Evolutionary conservation across 1,140 invertebrate species (phyloP), one percentile per base, ranked within the genome.

Genomic region (Aphidius gifuensis): DNA sequence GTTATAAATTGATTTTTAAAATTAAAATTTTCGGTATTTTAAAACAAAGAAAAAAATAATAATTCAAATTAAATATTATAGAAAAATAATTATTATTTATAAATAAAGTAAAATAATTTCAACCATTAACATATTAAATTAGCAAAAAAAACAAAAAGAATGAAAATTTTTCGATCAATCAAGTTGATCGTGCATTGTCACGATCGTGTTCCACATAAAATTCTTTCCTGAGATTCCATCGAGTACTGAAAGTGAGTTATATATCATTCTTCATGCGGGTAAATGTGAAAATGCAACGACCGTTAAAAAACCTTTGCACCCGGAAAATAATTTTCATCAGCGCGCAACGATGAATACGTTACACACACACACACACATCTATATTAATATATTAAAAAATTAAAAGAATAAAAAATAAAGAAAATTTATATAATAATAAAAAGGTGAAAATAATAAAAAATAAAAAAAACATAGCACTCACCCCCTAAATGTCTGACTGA

Each of bases 181-280:
- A 62, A 56, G 54, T 48, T 39, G 45, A 60, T 44, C 46, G 49
- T 46, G 50, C 51, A 39, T 53, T 53, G 51, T 53, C 51, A 53
- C 32, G 51, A 53, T 53, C 40, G 32, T 53, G 38, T 53, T 53
- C 4, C 8, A n/a, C 54, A 51, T 61, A 55, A 55, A 61, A 61
- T 65, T 65, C 60, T 65, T 61, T 60, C 44, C 43, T 57, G 60
- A 42, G 47, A 65, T 65, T 65, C 54, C 50, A 42, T 44, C 40
- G 23, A 32, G 23, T 32, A 32, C 23, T 32, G 23, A 32, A 32
- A 32, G 23, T 32, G 23, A 32, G 23, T 32, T 32, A 32, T 4
- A 32, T 32, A 32, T 32, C 2, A 32, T 32, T 32, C 4, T 32
- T 32, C 23, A 32, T 32, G 23, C 40, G 3, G 5, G 39, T n/a